Evolutionary conservation across 64 coral and sea anemone species (phyloP).

Genomic region (Actinia equina): DNA sequence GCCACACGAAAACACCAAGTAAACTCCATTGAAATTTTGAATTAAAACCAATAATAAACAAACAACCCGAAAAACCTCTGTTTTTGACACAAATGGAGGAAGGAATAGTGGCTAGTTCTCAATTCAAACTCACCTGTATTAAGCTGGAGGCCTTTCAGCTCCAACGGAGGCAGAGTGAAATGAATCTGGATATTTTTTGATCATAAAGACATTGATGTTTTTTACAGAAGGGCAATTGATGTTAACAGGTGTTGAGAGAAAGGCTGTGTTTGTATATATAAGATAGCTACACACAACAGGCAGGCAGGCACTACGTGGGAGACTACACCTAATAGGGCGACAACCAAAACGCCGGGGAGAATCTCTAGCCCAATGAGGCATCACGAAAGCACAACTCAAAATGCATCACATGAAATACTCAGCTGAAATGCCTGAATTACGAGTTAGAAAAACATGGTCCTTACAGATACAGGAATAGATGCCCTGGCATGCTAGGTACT

Average conservation of each 20-base stretch:
- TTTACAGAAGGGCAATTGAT: not conserved
- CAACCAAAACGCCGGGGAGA: too few relatives aligned
- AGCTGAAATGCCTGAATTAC: too few relatives aligned
- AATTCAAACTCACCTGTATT: not conserved
- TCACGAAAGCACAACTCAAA: too few relatives aligned
- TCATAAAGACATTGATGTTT: not conserved
- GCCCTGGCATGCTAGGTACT: too few relatives aligned
- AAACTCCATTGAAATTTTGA: not conserved
- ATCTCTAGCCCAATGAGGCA: too few relatives aligned
- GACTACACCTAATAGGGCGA: too few relatives aligned
- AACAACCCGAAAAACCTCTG: not conserved
- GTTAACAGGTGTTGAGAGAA: not conserved
- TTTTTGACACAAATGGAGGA: not conserved
- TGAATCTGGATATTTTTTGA: not conserved
- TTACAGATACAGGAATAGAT: too few relatives aligned
- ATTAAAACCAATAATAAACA: not conserved
- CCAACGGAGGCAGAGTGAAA: not conserved
- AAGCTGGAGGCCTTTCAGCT: not conserved
- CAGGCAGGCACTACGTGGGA: not conserved
- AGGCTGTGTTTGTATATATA: not conserved
- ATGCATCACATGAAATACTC: too few relatives aligned
- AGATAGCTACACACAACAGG: not conserved
- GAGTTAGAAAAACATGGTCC: too few relatives aligned
- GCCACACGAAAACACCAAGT: not conserved
- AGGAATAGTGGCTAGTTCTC: not conserved